These are phyloP conservation scores for Drosophila eugracilis DNA, from an alignment of 1,140 invertebrate genomes.

Conservation along the genomic window DNA sequence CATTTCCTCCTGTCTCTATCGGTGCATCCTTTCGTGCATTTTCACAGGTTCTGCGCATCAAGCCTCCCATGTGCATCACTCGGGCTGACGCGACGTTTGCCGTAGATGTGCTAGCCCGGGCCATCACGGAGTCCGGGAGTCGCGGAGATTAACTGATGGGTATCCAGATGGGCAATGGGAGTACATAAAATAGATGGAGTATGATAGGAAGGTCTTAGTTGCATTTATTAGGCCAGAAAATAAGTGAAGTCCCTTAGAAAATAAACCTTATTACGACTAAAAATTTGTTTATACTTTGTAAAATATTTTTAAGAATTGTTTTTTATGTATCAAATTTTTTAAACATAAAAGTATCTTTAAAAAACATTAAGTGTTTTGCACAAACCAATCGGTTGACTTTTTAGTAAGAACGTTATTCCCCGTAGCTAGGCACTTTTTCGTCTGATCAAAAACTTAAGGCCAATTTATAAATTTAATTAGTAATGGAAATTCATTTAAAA, in stretches of 20 bases:
- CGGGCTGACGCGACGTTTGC: conserved; percentile 94
- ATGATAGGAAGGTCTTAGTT: conserved; percentile 10
- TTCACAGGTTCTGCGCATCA: conserved; percentile 94
- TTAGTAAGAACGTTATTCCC: too few species aligned
- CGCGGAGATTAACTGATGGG: conserved; percentile 26
- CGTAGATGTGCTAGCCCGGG: conserved; percentile 87
- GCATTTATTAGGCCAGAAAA: conserved; percentile 44
- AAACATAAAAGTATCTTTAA: too few species aligned
- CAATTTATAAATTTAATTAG: too few species aligned
- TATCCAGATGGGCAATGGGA: neutral
- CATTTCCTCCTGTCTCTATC: conserved; percentile 1
- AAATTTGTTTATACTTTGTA: too few species aligned
- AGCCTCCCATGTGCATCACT: conserved; percentile 98
- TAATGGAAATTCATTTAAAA: too few species aligned
- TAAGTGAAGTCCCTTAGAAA: neutral
- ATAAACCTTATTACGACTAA: too few species aligned
- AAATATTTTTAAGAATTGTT: neutral
- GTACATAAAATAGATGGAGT: conserved; percentile 1
- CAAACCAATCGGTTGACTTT: too few species aligned
- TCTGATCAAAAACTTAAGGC: too few species aligned
- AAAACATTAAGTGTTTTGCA: too few species aligned
- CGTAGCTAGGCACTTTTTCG: too few species aligned
- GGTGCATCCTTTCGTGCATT: conserved; percentile 37
- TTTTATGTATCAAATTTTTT: too few species aligned
- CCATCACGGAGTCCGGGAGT: conserved; percentile 85